phyloP scores from a whole-genome alignment of 2,113 vertebrate species.

The Puma concolor region DNA sequence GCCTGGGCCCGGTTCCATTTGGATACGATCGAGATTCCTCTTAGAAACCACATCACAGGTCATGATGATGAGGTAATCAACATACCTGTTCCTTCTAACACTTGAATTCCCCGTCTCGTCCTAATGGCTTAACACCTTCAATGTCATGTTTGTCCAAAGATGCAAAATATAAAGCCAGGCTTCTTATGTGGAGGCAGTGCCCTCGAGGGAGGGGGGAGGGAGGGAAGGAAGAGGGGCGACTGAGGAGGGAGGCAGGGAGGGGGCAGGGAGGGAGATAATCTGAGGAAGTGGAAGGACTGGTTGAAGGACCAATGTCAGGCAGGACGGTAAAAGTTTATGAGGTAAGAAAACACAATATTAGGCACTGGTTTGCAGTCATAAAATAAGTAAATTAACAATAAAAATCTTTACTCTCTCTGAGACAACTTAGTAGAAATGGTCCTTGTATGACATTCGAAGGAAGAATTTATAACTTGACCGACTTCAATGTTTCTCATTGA shows the following conservation, averaged over 20 bases:
- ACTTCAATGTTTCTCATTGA: background rate
- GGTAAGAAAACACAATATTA: background rate
- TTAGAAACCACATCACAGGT: background rate
- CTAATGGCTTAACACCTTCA: background rate
- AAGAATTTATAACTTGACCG: background rate
- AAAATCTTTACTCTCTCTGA: background rate
- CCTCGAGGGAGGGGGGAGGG: background rate
- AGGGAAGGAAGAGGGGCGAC: fast-evolving
- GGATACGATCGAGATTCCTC: background rate
- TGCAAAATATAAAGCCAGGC: background rate
- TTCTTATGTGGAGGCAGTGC: background rate
- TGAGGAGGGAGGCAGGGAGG: fast-evolving
- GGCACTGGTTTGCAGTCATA: background rate
- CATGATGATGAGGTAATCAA: fast-evolving
- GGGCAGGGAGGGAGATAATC: background rate
- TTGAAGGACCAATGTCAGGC: background rate
- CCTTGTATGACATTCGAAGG: background rate
- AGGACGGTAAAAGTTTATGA: background rate
- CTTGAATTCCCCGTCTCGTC: background rate
- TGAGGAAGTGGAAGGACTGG: background rate
- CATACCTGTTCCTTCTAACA: background rate
- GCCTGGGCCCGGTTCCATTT: fast-evolving
- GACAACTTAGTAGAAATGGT: background rate
- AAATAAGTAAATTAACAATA: background rate
- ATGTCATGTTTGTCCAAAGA: background rate